These are phyloP conservation scores for Dryadula phaetusa DNA, from an alignment of 2,888 invertebrate genomes.

Conservation along the genomic window DNA sequence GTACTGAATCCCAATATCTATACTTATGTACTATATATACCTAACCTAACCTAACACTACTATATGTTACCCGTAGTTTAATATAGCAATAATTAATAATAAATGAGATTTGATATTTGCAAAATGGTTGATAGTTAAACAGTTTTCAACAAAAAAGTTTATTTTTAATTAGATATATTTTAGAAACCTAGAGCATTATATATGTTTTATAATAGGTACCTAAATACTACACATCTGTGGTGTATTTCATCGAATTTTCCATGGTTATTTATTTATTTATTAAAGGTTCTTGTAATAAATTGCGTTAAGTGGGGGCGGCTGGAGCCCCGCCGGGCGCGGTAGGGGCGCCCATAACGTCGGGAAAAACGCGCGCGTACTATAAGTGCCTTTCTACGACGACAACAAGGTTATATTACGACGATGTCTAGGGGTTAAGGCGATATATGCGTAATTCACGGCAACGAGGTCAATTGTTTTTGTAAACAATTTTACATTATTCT, in stretches of 20 bases:
- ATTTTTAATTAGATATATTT: not conserved
- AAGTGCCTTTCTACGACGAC: constrained; percentile 79
- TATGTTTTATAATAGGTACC: not conserved
- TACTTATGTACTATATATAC: not conserved
- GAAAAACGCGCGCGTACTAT: constrained; percentile 74
- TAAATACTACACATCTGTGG: constrained; percentile 58
- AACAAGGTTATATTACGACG: constrained; percentile 66
- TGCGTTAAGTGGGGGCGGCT: constrained; percentile 83
- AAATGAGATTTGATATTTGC: not conserved
- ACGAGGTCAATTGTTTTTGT: constrained; percentile 47
- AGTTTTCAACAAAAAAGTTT: no score
- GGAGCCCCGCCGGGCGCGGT: constrained; percentile 75
- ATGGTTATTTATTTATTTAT: constrained; percentile 83
- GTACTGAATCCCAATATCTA: constrained; percentile 24
- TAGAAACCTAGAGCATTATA: no score
- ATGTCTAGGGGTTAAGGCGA: constrained; percentile 54
- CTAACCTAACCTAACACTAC: not conserved
- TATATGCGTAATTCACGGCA: constrained; percentile 49
- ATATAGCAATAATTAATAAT: not conserved
- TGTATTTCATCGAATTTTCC: constrained; percentile 83
- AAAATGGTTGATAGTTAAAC: not conserved
- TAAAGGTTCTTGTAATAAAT: constrained; percentile 82
- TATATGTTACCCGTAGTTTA: not conserved
- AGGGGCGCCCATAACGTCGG: constrained; percentile 78
- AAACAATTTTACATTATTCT: constrained; percentile 34